phyloP scores from a whole-genome alignment of 2,888 invertebrate genomes.

The Caenorhabditis wallacei region DNA sequence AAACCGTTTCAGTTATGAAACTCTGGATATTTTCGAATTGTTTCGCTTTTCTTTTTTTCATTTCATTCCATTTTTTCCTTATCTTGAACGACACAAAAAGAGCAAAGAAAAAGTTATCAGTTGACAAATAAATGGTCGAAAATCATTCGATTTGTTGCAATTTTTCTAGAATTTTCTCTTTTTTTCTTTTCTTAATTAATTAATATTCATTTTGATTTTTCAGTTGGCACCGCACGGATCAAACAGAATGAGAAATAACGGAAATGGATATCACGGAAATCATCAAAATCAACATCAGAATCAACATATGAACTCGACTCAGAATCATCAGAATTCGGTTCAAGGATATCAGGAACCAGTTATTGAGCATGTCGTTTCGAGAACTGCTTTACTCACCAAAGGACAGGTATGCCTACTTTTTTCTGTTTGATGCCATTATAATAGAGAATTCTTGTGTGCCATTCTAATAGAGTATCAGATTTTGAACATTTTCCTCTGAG shows the following conservation, averaged over 20 bases:
- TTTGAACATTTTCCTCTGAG: not conserved
- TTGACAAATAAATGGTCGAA: constrained; percentile 34
- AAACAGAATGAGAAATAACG: constrained; percentile 52
- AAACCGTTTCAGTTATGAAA: constrained; percentile 14
- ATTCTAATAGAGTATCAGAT: not conserved
- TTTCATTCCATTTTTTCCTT: not conserved
- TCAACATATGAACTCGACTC: constrained; percentile 17
- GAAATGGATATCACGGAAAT: constrained; percentile 14
- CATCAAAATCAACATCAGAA: constrained; percentile 6
- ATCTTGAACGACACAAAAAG: not conserved
- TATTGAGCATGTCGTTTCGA: constrained; percentile 23
- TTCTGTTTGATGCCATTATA: not conserved
- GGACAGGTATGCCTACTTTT: constrained; percentile 48
- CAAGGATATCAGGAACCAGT: constrained; percentile 24
- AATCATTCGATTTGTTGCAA: constrained; percentile 13
- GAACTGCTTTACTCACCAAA: constrained; percentile 47
- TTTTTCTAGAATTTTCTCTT: constrained; percentile 14
- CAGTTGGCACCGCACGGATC: constrained; percentile 59
- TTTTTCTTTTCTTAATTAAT: not conserved
- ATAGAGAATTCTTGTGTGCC: not conserved
- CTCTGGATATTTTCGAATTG: constrained; percentile 11
- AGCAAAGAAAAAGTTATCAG: constrained; percentile 21
- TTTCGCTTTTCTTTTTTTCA: constrained; percentile 23
- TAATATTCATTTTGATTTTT: constrained; percentile 1
- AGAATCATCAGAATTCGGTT: constrained; percentile 8